Evolutionary conservation across 2,888 invertebrate genomes (phyloP), one percentile per base, ranked within the genome.

Genomic region (Vanessa cardui): DNA sequence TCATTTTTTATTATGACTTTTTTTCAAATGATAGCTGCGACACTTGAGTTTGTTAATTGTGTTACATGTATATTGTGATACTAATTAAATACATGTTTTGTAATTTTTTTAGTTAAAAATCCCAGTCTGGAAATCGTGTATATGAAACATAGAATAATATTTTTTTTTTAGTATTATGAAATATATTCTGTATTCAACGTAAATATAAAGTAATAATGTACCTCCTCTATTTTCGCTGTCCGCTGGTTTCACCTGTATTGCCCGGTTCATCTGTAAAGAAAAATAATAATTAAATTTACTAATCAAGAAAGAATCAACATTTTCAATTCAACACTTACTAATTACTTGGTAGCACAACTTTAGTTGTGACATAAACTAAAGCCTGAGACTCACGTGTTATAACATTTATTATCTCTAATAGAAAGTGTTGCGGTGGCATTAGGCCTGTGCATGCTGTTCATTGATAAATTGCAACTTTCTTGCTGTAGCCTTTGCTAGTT

Each of bases 181-280:
- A 39, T 12, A 39, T 12, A 39, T 12, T 39, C 0, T 4, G 2
- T 39, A 39, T 12, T 39, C 39, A 33, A 56, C 33, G 18, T 39
- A 31, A 6, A 16, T 33, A n/a, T 12, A 15, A 15, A 2, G 46
- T 5, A 21, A 60, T 47, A 18, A 54, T 49, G 96, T 94, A 98
- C 97, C 98, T 96, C 97, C 96, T 95, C 98, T 96, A 95, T 98
- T 99, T 95, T 99, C 99, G 95, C 97, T 98, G 94, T 99, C 99
- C 94, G 99, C 99, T 94, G 99, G 98, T 94, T 99, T 99, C 95
- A 99, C 98, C 96, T 99, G 99, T 95, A 99, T 98, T 94, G 99
- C 98, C 95, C 99, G 98, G 96, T 99, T 99, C 99, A 99, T 99
- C 99, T 99, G 96, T 60, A 97, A 97, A 81, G 80, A 80, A 81